Percentiles rank a stretch among this genome's conserved stretches.
phyloP scores from a whole-genome alignment of 2,888 invertebrate genomes.

The Drosophila borborema region DNA sequence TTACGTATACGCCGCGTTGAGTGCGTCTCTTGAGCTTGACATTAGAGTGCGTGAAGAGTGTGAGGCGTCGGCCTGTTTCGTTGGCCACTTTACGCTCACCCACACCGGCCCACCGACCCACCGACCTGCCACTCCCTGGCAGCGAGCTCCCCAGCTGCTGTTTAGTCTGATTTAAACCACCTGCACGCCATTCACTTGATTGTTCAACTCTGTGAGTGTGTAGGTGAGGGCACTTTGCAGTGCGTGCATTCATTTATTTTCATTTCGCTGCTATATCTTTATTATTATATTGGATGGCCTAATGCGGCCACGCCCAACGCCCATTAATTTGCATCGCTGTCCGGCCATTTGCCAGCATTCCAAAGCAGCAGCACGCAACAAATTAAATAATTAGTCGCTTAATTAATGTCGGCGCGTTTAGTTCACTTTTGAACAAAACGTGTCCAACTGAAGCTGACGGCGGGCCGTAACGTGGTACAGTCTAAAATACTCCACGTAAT shows the following conservation, averaged over 20 bases:
- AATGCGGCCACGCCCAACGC: constrained; percentile 41
- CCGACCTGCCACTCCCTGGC: background rate
- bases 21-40: constrained; percentile 13
- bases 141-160: background rate
- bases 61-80: constrained; percentile 53
- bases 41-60: constrained; percentile 38
- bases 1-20: constrained; percentile 52
- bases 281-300: constrained; percentile 49
- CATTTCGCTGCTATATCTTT: constrained; percentile 48
- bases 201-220: background rate
- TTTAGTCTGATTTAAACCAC: background rate
- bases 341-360: constrained; percentile 21
- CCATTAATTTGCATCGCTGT: constrained; percentile 8
- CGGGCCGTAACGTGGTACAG: too few species aligned
- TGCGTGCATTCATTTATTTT: constrained; percentile 39
- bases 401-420: constrained; percentile 55
- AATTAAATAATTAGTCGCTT: constrained; percentile 72
- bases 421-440: constrained; percentile 27
- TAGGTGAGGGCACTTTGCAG: constrained; percentile 18
- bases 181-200: background rate
- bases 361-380: constrained; percentile 21
- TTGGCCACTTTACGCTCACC: constrained; percentile 38
- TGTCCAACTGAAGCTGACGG: background rate
- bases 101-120: background rate
- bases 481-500: constrained; percentile 1